These are phyloP conservation scores for human DNA, from an alignment of 2,113 vertebrate species.

Conservation along the genomic window DNA sequence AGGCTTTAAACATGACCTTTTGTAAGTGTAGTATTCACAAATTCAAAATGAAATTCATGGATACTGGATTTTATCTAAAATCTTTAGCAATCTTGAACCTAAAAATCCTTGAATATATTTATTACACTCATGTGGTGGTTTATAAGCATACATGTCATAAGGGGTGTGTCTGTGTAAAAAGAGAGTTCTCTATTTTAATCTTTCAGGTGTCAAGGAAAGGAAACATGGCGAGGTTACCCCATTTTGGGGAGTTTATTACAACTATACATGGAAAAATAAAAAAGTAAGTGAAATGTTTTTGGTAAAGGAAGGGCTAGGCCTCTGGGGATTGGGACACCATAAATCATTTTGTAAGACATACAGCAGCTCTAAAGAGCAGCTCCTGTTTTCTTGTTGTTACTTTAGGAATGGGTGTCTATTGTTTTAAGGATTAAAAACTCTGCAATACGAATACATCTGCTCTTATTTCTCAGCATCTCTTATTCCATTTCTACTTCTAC, in stretches of 20 bases:
- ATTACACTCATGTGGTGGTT: not conserved
- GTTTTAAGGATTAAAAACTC: not conserved
- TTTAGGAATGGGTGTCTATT: not conserved
- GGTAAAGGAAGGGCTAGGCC: not conserved
- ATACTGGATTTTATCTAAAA: not conserved
- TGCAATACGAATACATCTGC: not conserved
- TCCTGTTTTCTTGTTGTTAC: not conserved
- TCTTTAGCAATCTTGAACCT: not conserved
- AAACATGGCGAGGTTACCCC: not conserved
- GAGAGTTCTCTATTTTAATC: not conserved
- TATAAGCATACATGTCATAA: not conserved
- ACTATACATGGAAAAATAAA: not conserved
- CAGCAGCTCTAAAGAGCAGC: not conserved
- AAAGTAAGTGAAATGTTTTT: not conserved
- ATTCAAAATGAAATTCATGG: not conserved
- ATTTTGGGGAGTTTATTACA: not conserved
- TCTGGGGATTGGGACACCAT: not conserved
- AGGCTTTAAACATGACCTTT: not conserved
- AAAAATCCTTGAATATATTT: not conserved
- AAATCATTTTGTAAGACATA: not conserved
- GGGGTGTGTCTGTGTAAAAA: not conserved
- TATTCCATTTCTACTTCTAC: not conserved
- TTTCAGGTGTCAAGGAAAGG: not conserved
- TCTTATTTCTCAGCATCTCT: not conserved
- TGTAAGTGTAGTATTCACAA: constrained; percentile 4